Conservation (phyloP, 1,140 invertebrate species). For the Drusus annulatus region DNA sequence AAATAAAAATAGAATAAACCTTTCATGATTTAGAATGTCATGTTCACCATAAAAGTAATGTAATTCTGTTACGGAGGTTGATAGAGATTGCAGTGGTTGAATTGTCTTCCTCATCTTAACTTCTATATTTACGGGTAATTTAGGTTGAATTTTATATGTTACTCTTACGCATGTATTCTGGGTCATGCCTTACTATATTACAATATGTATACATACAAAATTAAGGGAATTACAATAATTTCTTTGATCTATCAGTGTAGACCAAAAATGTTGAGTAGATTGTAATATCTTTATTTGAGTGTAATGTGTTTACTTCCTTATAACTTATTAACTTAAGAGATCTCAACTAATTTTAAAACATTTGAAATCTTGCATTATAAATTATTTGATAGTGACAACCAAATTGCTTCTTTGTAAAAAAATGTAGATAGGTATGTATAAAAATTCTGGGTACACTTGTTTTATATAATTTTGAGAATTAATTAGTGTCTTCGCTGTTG, state of each 20-base stretch:
- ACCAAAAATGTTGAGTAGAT: neutral
- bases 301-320: conserved; percentile 1
- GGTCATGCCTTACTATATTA: too few species aligned
- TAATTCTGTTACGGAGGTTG: neutral
- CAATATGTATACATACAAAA: too few species aligned
- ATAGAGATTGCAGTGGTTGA: neutral
- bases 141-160: neutral
- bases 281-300: neutral
- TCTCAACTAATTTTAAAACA: conserved; percentile 16
- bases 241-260: neutral
- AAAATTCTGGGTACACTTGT: neutral
- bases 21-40: too few species aligned
- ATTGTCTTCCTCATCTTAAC: neutral
- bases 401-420: neutral
- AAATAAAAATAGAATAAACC: too few species aligned
- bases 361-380: neutral
- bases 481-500: too few species aligned
- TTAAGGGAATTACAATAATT: too few species aligned
- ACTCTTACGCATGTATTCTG: neutral
- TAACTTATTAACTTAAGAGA: neutral
- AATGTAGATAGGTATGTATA: conserved; percentile 6
- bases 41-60: too few species aligned
- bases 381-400: conserved; percentile 7
- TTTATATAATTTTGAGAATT: neutral
- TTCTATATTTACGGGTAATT: conserved; percentile 15